Evolutionary conservation across 2,888 invertebrate species (phyloP), one percentile per base, ranked within the genome.

Genomic region (Odontocolon sp.): DNA sequence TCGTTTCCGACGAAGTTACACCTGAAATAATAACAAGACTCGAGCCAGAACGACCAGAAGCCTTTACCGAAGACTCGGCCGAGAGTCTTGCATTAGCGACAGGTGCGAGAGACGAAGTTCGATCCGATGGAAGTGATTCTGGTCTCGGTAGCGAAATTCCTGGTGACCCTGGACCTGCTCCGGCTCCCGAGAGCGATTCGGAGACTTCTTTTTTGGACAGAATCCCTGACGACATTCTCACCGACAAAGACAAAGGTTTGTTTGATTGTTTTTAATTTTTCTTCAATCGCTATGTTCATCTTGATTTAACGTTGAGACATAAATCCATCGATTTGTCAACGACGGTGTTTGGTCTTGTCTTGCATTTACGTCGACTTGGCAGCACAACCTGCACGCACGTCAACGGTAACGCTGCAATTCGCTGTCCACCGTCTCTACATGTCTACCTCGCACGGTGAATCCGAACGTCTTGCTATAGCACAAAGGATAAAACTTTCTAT

Each of bases 111-210:
- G 90, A 90, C 66, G 90, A 90, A 63, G 90, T 90, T 2, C 92
- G 95, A 67, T 96, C 95, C 42, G 96, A 96, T 87, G 95, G 96
- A 5, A 96, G 96, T 63, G 96, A 96, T 90, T 96, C 96, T 0
- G 96, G 96, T 0, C 90, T 96, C 28, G 96, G 96, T 3, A 94
- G 94, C 33, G 96, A 96, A 91, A 92, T 94, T 66, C 91, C 92
- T 67, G 94, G 95, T 78, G 94, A 94, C 83, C 79, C 88, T 14
- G 88, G 91, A 33, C 90, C 89, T 1, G 83, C 86, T 1, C 87
- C 89, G 0, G 89, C 89, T 0, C 89, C 87, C 0, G 90, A 90
- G 81, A 92, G 92, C 80, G 92, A 92, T 79, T 91, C 91, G 47
- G 92, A 92, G 83, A 91, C 92, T 0, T 91, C 91, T 2, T 92